These are phyloP conservation scores for Drosophila pseudotakahashii DNA, from an alignment of 2,888 invertebrate species.

Conservation along the genomic window DNA sequence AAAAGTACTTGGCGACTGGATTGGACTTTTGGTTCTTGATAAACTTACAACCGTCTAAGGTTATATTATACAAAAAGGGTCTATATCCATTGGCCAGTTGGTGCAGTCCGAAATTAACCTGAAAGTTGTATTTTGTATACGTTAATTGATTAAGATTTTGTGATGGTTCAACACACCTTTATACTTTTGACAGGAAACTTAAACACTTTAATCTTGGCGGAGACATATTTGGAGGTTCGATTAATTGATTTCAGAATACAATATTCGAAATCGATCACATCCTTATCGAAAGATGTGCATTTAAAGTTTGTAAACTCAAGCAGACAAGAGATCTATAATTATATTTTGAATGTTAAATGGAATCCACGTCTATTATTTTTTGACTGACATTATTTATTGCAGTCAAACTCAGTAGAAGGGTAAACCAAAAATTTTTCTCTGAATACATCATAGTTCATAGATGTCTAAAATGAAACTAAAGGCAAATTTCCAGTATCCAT, in stretches of 20 bases:
- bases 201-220: not conserved
- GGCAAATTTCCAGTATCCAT: not conserved
- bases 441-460: not conserved
- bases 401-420: not conserved
- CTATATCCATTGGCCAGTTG: not conserved
- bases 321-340: not conserved
- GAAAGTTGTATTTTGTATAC: not conserved
- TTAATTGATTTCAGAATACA: not conserved
- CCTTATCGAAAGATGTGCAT: not conserved
- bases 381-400: not conserved
- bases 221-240: too few relatives aligned
- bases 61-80: not conserved
- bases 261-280: not conserved
- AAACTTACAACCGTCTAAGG: not conserved
- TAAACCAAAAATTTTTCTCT: not conserved
- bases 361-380: not conserved
- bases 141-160: too few relatives aligned
- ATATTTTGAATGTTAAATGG: not conserved
- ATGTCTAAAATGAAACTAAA: not conserved
- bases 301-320: slow-evolving; percentile 1
- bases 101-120: not conserved
- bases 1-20: not conserved
- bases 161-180: not conserved
- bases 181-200: not conserved
- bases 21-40: not conserved